Evolutionary conservation across 2,113 vertebrate species (phyloP), one percentile per base, ranked within the genome.

Genomic region (Gadus chalcogrammus): DNA sequence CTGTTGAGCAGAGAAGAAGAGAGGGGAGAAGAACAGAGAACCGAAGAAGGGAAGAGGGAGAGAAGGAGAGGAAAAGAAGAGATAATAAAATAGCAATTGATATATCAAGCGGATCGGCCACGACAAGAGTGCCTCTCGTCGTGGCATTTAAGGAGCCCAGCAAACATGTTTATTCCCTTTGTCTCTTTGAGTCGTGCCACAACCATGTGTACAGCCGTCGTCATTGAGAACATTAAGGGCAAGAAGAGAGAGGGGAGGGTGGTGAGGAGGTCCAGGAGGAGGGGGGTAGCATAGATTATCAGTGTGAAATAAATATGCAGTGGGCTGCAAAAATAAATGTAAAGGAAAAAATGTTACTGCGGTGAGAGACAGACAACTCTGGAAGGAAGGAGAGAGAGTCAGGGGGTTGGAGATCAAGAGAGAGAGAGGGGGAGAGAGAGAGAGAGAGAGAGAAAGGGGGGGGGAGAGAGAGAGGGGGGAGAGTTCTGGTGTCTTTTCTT

Each of bases 341-440:
- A 83, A 81, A 76, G 84, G 83, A 71, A 70, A 48, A 58, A 79
- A 67, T 79, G 81, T 88, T 90, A 86, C 77, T 67, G 83, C 86
- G 92, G 84, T 88, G 70, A 89, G 78, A 84, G 76, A 83, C 88
- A 90, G 90, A 91, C 62, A 70, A 11, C 48, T 48, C 18, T 17
- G 58, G 17, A 22, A 20, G n/a, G 61, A 20, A 13, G 53, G 35
- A 64, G 66, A 18, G 64, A 61, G 64, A 68, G 56, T 61, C 61
- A 73, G 64, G 15, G 61, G 56, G 20, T 61, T 17, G 59, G 59
- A 8, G 8, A 11, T 56, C 7, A 16, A n/a, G n/a, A 53, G 15
- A 52, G 18, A 17, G 7, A 52, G 58, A 65, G 42, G 27, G 74
- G 22, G 15, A 64, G 38, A 52, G 53, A 55, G 52, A 35, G 27